Evolutionary conservation across 1,140 invertebrate species (phyloP), one percentile per base, ranked within the genome.

Genomic region (Trachymyrmex cornetzi): DNA sequence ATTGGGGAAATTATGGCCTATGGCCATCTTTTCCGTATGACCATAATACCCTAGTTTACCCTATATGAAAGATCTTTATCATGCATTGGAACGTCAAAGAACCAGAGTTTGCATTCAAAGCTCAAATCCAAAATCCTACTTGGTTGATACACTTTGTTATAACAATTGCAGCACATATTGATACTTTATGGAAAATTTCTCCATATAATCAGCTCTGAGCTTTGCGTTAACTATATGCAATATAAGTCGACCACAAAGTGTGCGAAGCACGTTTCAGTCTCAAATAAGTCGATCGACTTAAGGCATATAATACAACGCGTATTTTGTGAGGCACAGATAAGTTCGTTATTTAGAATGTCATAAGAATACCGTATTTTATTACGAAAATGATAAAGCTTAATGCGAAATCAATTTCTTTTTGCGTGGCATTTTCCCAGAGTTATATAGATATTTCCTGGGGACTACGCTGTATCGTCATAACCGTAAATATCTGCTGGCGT

Each of bases 401-500:
- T 50, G 69, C 44, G 80, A 74, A 61, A 74, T 84, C 80, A 84
- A 84, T 84, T 74, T 84, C 19, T 74, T 38, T 81, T 55, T 69
- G 24, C 55, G 48, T 11, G 38, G 12, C 38, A 6, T 48, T 75
- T 34, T 38, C 22, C 14, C 24, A 30, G 80, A 50, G n/a, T 74
- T 75, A 50, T 34, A 61, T 48, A 22, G 19, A 61, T 48, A 34
- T 59, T 72, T 82, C 12, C 38, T 11, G 34, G 3, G 11, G 24
- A 30, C 19, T 19, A 48, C 80, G 22, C 30, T 74, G 55, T 84
- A 84, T 74, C 69, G 34, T 74, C 67, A 48, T 84, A 84, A 84
- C 69, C 80, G 80, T 84, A 84, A 84, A 84, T 84, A 84, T 84
- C 80, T 48, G 80, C 55, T 22, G 80, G 14, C 80, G 27, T 84